phyloP scores from a whole-genome alignment of 2,113 vertebrate genomes.

The Toxotes chatareus region DNA sequence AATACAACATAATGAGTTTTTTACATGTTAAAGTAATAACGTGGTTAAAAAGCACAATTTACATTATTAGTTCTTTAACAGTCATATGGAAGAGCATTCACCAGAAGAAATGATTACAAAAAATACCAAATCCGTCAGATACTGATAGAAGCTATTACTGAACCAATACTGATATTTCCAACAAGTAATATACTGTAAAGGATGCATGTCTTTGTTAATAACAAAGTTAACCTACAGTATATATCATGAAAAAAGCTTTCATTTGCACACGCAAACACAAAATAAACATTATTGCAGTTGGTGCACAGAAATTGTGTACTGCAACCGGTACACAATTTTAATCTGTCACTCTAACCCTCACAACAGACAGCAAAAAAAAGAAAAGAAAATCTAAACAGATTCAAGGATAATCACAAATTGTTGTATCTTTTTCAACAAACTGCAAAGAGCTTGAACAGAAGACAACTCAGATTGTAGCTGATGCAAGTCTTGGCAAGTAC shows the following conservation, averaged over 20 bases:
- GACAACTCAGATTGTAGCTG: slow-evolving; percentile 41
- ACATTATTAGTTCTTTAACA: no score
- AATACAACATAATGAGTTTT: neutral
- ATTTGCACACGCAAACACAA: neutral
- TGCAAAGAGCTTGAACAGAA: slow-evolving; percentile 38
- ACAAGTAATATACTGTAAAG: no score
- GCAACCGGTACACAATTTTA: neutral
- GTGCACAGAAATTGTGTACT: neutral
- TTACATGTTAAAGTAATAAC: no score
- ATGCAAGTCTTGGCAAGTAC: slow-evolving; percentile 41
- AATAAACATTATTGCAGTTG: neutral
- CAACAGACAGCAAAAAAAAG: slow-evolving; percentile 22
- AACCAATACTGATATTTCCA: no score
- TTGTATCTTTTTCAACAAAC: slow-evolving; percentile 31
- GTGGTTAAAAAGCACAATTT: no score
- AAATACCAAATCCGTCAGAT: no score
- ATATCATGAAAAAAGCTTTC: no score
- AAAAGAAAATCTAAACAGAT: neutral
- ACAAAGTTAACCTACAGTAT: no score
- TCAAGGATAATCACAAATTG: slow-evolving; percentile 9
- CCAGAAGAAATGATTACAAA: no score
- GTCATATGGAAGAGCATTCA: no score
- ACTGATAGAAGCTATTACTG: no score
- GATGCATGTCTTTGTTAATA: no score
- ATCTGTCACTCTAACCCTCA: neutral